These are phyloP conservation scores for Echinometra lucunter DNA, from an alignment of 53 echinoderm and acorn worm species.

Conservation along the genomic window DNA sequence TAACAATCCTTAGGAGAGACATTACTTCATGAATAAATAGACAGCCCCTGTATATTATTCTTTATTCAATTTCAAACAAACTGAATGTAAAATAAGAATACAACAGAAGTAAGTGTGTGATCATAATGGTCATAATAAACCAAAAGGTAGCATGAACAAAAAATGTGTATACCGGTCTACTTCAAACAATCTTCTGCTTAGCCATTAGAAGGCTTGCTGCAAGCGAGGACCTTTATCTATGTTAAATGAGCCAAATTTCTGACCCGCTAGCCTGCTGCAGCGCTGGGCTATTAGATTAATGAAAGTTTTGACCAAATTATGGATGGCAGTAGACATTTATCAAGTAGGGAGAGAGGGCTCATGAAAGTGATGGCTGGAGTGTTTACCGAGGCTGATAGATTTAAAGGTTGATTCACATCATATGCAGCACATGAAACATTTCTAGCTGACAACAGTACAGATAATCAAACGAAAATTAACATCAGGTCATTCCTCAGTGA, in stretches of 20 bases:
- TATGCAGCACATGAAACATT: no score
- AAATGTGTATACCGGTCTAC: not conserved
- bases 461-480: no score
- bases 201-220: not conserved
- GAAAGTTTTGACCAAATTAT: conserved; percentile 48
- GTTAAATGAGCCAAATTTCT: conserved; percentile 38
- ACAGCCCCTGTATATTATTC: no score
- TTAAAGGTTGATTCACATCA: not conserved
- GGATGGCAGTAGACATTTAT: conserved; percentile 16
- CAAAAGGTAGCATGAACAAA: not conserved
- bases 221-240: not conserved
- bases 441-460: no score
- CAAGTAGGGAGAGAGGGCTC: not conserved
- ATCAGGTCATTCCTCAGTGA: no score
- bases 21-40: no score
- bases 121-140: not conserved
- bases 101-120: not conserved
- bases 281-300: conserved; percentile 44
- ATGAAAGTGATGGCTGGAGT: not conserved
- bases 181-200: not conserved
- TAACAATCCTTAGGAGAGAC: no score
- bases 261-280: conserved; percentile 30
- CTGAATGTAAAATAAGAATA: not conserved
- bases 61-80: no score
- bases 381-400: not conserved